These are phyloP conservation scores for Sialis lutaria DNA, from an alignment of 2,888 invertebrate species.

Conservation along the genomic window DNA sequence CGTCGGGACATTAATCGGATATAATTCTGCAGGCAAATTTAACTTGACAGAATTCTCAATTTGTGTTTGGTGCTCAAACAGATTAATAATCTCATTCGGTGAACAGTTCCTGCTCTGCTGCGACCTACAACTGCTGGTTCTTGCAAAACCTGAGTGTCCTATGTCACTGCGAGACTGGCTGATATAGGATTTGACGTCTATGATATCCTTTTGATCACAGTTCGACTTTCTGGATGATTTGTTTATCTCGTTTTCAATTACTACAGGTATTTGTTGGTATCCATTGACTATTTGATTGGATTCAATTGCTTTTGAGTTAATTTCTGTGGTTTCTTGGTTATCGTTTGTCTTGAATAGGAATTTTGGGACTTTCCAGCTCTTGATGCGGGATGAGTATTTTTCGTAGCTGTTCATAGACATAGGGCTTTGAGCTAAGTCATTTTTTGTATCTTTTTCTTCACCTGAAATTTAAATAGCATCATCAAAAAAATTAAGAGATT, in stretches of 20 bases:
- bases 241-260: slow-evolving; percentile 31
- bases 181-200: slow-evolving; percentile 54
- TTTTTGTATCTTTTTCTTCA: slow-evolving; percentile 24
- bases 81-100: slow-evolving; percentile 24
- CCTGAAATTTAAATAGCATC: slow-evolving; percentile 7
- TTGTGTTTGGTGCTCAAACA: slow-evolving; percentile 28
- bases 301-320: slow-evolving; percentile 8
- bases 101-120: slow-evolving; percentile 38
- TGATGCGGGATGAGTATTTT: slow-evolving; percentile 30
- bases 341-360: slow-evolving; percentile 42
- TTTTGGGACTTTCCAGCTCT: slow-evolving; percentile 51
- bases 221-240: background rate
- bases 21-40: slow-evolving; percentile 9
- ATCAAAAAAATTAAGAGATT: too few species aligned
- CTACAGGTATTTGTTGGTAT: slow-evolving; percentile 48
- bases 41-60: slow-evolving; percentile 24
- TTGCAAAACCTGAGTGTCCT: slow-evolving; percentile 27
- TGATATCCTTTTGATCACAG: slow-evolving; percentile 32
- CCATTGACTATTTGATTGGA: slow-evolving; percentile 19
- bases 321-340: slow-evolving; percentile 19
- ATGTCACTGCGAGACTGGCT: slow-evolving; percentile 59
- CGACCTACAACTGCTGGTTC: slow-evolving; percentile 52
- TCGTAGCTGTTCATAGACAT: slow-evolving; percentile 47
- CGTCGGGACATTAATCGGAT: slow-evolving; percentile 19
- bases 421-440: slow-evolving; percentile 42